Percentiles rank a stretch among this genome's conserved stretches.
These are phyloP conservation scores for Pedetes capensis DNA, from an alignment of 2,113 vertebrate species.

Conservation along the genomic window DNA sequence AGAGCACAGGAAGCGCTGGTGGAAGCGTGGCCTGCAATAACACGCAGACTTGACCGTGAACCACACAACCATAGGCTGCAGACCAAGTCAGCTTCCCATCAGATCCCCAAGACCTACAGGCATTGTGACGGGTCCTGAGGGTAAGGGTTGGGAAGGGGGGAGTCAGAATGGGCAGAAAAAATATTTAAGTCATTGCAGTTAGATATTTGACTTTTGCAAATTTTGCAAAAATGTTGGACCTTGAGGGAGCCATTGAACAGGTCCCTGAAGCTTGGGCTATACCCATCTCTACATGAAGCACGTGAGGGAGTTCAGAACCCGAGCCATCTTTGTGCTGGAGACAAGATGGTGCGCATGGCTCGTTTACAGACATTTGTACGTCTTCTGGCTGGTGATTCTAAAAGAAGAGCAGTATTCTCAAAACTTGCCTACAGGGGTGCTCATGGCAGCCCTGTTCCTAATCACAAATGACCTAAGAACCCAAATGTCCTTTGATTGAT, in stretches of 20 bases:
- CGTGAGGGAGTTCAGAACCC: background rate
- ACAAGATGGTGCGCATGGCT: fast-evolving
- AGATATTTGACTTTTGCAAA: background rate
- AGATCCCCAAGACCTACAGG: background rate
- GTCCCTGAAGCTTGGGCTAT: too few species aligned
- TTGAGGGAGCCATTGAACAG: background rate
- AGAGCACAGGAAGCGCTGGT: fast-evolving
- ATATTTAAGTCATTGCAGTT: too few species aligned
- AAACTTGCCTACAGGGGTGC: background rate
- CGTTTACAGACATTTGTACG: background rate
- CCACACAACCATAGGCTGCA: background rate
- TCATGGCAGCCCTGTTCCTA: background rate
- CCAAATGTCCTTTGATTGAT: background rate
- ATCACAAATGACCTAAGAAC: background rate
- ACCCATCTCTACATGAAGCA: background rate
- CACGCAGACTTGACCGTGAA: background rate
- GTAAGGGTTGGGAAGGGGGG: background rate
- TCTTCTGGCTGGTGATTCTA: background rate
- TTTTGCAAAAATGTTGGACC: background rate
- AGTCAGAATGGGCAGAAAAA: background rate
- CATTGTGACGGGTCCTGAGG: fast-evolving
- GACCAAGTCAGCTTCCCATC: background rate
- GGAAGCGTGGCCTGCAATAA: background rate
- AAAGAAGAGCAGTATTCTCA: background rate
- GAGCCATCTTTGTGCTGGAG: background rate